Conservation (phyloP, 2,888 invertebrate genomes). For the Yponomeuta sedellus region DNA sequence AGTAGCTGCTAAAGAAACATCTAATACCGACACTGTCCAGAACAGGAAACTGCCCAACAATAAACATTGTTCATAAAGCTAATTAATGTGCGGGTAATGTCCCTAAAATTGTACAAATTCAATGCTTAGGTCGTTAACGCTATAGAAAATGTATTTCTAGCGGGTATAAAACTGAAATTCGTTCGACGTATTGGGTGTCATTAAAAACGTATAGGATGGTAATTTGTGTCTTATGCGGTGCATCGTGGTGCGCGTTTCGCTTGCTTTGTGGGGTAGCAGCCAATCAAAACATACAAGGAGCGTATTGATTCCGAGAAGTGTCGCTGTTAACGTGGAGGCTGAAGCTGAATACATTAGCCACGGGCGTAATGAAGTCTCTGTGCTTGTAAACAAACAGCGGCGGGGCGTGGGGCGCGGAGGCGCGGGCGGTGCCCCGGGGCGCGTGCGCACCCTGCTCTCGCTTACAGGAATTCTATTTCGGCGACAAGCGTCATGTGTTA, state of each 20-base stretch:
- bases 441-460: conserved; percentile 57
- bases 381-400: conserved; percentile 74
- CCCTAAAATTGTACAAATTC: conserved; percentile 76
- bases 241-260: conserved; percentile 44
- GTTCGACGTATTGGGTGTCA: conserved; percentile 73
- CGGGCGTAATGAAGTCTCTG: conserved; percentile 76
- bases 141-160: conserved; percentile 71
- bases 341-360: conserved; percentile 77
- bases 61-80: conserved; percentile 72
- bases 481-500: conserved; percentile 74
- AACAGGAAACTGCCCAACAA: conserved; percentile 68
- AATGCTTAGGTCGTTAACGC: conserved; percentile 73
- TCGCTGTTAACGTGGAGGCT: conserved; percentile 75
- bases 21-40: conserved; percentile 24
- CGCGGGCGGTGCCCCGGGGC: conserved; percentile 51
- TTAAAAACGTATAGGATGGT: conserved; percentile 50
- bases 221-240: conserved; percentile 52
- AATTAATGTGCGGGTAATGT: conserved; percentile 63
- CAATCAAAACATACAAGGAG: conserved; percentile 77
- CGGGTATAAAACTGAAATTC: conserved; percentile 75
- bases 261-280: conserved; percentile 46
- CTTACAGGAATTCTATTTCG: conserved; percentile 74
- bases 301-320: conserved; percentile 77
- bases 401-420: conserved; percentile 33
- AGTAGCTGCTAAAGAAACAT: not conserved